Evolutionary conservation across 2,888 invertebrate species (phyloP), one percentile per base, ranked within the genome.

Genomic region (Megamerina dolium): DNA sequence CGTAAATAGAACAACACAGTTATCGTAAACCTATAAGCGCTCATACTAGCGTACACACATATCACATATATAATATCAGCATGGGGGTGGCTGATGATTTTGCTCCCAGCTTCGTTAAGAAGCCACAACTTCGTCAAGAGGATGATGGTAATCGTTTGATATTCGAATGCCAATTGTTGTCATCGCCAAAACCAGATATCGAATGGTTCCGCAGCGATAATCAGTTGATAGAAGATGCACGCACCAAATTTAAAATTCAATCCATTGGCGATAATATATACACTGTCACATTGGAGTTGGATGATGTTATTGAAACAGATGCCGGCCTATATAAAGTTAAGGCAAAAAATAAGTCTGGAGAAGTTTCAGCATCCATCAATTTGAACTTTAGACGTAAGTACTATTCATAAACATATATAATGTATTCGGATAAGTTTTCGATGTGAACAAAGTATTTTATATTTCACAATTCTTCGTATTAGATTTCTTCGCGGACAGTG

Each of bases 91-190:
- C 70, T 60, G 93, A 93, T 75, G 92, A 93, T 76, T 87, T 92
- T 78, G 93, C 95, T 77, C 95, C 95, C 74, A 94, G 93, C 81
- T 95, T 96, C 80, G 91, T 92, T 59, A 92, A 94, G 78, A 95
- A 95, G 83, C 95, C 95, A 56, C 90, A 91, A 74, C 82, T 96
- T 63, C 81, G 93, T 58, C 94, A 96, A 74, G 95, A 95, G 72
- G 93, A 93, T 72, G 93, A 93, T 70, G 93, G 93, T 63, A 93
- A 93, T 77, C 85, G 89, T 67, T 81, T 94, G 68, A 83, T 94
- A 63, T 93, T 94, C 77, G 93, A 93, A 73, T 94, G 93, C 74
- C 88, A 92, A 73, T 78, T 94, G 63, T 74, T 88, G 63, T 85
- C 87, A 57, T 78, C 85, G 50, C 93, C 93, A 31, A 87, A 88